These are phyloP conservation scores for Chaetura pelagica DNA, from an alignment of 2,113 vertebrate genomes.

Conservation along the genomic window DNA sequence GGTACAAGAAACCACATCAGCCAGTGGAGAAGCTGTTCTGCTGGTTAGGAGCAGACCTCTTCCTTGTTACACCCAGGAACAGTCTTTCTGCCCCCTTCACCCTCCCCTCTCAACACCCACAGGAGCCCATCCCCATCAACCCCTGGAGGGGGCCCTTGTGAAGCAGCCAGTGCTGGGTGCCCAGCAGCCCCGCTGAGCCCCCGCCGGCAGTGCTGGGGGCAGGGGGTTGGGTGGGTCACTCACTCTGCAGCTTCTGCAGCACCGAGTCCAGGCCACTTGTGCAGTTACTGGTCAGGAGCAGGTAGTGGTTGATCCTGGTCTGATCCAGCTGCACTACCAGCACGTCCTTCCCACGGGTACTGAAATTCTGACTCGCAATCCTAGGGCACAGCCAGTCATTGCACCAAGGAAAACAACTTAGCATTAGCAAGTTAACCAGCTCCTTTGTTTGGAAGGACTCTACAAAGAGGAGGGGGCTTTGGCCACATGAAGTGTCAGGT, in stretches of 20 bases:
- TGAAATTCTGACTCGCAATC: background rate
- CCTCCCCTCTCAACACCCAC: background rate
- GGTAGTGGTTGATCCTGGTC: accelerated
- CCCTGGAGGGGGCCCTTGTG: accelerated
- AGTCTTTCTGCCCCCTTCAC: background rate
- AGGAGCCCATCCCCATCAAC: background rate
- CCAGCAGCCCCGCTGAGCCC: background rate
- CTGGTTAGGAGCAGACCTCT: background rate
- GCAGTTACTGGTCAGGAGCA: accelerated
- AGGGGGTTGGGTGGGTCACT: accelerated
- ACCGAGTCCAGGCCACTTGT: accelerated
- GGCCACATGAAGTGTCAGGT: background rate
- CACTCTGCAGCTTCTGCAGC: accelerated
- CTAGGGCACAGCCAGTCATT: background rate
- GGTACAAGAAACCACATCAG: background rate
- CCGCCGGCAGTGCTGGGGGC: accelerated
- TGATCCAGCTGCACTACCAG: background rate
- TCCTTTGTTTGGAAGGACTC: background rate
- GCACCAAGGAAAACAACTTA: background rate
- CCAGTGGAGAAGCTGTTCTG: background rate
- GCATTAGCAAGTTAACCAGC: background rate
- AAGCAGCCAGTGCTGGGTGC: accelerated
- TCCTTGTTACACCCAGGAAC: background rate
- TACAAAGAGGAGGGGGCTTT: background rate
- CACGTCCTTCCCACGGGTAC: accelerated